Percentiles rank a stretch among this genome's conserved stretches.
Evolutionary conservation across 2,888 invertebrate genomes (phyloP).

Genomic region (Ashinkailepas kermadecensis): DNA sequence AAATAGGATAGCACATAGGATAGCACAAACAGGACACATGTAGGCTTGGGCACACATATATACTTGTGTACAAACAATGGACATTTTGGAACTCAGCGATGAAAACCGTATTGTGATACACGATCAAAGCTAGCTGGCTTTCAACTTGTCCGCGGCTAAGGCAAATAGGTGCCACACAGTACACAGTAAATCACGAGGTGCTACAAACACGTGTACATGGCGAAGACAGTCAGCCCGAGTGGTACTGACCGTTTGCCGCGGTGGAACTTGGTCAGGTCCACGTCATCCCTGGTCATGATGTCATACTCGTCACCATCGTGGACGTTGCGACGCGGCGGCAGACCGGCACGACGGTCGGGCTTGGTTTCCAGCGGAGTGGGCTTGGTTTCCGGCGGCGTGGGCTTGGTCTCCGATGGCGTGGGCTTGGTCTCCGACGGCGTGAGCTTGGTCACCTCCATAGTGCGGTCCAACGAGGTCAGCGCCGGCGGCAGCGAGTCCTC

Average conservation of each 20-base stretch:
- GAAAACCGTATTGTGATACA: too few relatives aligned
- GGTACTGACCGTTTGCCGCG: slow-evolving; percentile 44
- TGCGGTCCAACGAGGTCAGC: slow-evolving; percentile 35
- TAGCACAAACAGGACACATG: too few relatives aligned
- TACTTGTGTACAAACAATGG: too few relatives aligned
- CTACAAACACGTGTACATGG: too few relatives aligned
- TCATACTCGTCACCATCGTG: slow-evolving; percentile 70
- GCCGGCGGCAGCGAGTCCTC: slow-evolving; percentile 59
- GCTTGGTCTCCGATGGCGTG: background rate
- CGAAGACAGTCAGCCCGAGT: too few relatives aligned
- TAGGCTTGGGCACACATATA: too few relatives aligned
- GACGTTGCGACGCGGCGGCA: slow-evolving; percentile 53
- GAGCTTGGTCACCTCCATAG: slow-evolving; percentile 31
- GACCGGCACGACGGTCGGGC: background rate
- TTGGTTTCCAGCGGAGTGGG: slow-evolving; percentile 31
- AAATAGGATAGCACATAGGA: too few relatives aligned
- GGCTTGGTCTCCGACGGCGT: background rate
- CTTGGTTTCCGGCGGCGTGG: slow-evolving; percentile 30
- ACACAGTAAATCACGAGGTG: too few relatives aligned
- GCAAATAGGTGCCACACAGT: too few relatives aligned
- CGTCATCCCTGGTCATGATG: slow-evolving; percentile 57
- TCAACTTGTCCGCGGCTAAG: too few relatives aligned
- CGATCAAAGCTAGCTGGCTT: too few relatives aligned
- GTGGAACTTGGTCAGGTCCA: slow-evolving; percentile 47
- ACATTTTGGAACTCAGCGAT: too few relatives aligned